Evolutionary conservation across 1,140 invertebrate species (phyloP), one percentile per base, ranked within the genome.

Genomic region (Drosophila arizonae): DNA sequence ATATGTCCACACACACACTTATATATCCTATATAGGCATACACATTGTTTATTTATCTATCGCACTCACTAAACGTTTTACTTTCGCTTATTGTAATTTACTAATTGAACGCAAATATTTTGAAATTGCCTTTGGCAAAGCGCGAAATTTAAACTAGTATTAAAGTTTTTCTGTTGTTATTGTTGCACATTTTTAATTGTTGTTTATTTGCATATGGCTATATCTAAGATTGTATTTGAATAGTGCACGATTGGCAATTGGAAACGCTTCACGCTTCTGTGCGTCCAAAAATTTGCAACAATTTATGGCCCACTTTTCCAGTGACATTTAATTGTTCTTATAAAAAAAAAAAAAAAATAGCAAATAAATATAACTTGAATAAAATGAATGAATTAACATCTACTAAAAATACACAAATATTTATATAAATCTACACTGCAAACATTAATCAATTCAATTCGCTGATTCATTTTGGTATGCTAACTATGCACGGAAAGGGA

Each of bases 71-170:
- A 72, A 72, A 66, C 69, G 69, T 67, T 72, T 72, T 72, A 76
- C 73, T 76, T 76, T 76, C 73, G 69, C 73, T 76, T 76, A 76
- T 76, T 76, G 50, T 64, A 76, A 62, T 72, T 39, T 66, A 52
- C n/a, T 33, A 71, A 58, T 52, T 64, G 58, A 26, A 36, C 17
- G 58, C 43, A 36, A 66, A 36, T 51, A 70, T 70, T 57, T 74
- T 17, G 54, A 21, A 75, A 71, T 45, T 17, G 28, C 5, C 50
- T 10, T 41, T 30, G 36, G 41, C 26, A 43, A 6, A 21, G 63
- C 46, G 43, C 39, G 13, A 11, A 30, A 57, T 50, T 57, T 30
- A 10, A 24, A 39, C 58, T 69, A 39, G 9, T 46, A 54, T 66
- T 57, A 17, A 58, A 17, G 58, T 66, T 21, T 50, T 54, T 26